Evolutionary conservation across 2,797 vertebrate genomes (phyloP), one percentile per base, ranked within the genome.

Genomic region (Muscicapa comitata): DNA sequence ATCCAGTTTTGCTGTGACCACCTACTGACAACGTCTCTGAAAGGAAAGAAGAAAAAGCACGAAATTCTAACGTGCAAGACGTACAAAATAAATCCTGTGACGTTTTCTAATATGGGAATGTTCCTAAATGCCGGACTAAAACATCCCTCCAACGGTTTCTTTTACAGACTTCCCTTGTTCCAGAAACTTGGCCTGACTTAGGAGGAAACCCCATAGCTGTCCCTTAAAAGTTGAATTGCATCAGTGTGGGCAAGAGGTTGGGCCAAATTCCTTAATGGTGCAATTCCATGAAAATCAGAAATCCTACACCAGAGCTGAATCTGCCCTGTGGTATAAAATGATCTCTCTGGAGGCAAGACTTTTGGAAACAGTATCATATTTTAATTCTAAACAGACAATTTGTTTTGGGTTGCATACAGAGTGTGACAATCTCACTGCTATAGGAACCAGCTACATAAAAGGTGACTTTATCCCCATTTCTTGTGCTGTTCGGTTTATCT

Each of bases 341-440:
- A 96, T 75, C 66, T 96, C 97, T 95, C 97, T 93, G 79, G 96
- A 96, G 97, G 79, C 96, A 83, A 58, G 62, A 78, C 97, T 95
- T 93, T 96, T 98, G 97, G 97, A 97, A 95, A 90, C 83, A 81
- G 73, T 93, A 88, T 96, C 96, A 24, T 84, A 93, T 96, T 97
- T 97, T 98, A 97, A 98, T 97, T 96, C 77, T 91, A 97, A 97
- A 93, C 96, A 98, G 97, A 97, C 94, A 96, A 91, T 97, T 98
- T 97, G 94, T 96, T 98, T 97, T 98, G 97, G 96, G 96, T 89
- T 95, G 71, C 92, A 72, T 81, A 93, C 96, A 96, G 94, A 95
- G 85, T 94, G 82, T 88, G 90, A 94, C 96, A 93, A 94, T 88
- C 67, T 90, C 94, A 95, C 85, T 88, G 89, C 93, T 87, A 59